These are phyloP conservation scores for Heteractis magnifica DNA, from an alignment of 92 coral and sea anemone species.

Conservation along the genomic window DNA sequence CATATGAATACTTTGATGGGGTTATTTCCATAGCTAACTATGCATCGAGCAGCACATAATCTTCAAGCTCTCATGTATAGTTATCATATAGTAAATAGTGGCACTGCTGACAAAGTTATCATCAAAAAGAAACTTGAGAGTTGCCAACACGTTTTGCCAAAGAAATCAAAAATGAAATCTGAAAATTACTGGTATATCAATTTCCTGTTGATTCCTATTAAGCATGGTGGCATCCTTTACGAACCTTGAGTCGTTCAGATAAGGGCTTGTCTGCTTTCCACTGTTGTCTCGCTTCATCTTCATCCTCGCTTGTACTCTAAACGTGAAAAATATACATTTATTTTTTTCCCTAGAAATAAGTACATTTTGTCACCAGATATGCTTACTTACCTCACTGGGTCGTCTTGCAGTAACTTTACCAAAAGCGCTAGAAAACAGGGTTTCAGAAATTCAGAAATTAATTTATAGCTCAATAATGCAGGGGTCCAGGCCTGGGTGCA, in stretches of 20 bases:
- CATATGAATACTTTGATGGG: not conserved
- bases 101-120: too few relatives aligned
- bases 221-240: not conserved
- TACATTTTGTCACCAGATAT: not conserved
- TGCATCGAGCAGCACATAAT: too few relatives aligned
- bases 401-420: slow-evolving; percentile 73
- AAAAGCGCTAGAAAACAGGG: slow-evolving; percentile 48
- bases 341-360: not conserved
- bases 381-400: slow-evolving; percentile 52
- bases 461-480: not conserved
- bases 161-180: too few relatives aligned
- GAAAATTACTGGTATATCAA: too few relatives aligned
- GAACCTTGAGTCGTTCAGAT: slow-evolving; percentile 88
- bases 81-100: too few relatives aligned
- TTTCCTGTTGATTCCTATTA: not conserved
- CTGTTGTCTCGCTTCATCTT: slow-evolving; percentile 63
- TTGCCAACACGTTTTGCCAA: too few relatives aligned
- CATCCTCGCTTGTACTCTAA: slow-evolving; percentile 50
- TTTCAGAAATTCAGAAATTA: not conserved
- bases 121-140: too few relatives aligned
- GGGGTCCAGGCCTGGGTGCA: not conserved
- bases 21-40: too few relatives aligned
- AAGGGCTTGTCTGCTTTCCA: slow-evolving; percentile 97
- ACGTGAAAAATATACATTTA: not conserved
- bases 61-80: too few relatives aligned